A percentile compares a stretch with the other conserved stretches of the same genome.
Conservation (phyloP, 1,140 invertebrate genomes). For the Meloidogyne exigua region DNA sequence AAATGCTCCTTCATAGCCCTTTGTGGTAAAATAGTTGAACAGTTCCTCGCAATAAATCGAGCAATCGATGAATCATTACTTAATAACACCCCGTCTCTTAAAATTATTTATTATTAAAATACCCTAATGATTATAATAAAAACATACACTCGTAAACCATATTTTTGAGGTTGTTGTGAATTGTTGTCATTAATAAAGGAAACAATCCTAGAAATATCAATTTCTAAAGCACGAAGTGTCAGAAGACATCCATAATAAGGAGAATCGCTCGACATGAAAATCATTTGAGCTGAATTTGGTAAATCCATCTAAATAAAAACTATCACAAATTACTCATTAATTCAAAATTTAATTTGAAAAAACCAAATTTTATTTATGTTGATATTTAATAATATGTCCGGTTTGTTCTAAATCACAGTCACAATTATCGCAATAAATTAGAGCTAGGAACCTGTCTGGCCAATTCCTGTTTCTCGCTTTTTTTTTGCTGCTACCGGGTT, state of each 20-base stretch:
- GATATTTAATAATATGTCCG: no score
- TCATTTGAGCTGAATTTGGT: not conserved
- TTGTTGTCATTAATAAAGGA: not conserved
- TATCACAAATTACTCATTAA: not conserved
- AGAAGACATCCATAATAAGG: not conserved
- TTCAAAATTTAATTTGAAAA: no score
- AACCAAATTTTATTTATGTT: no score
- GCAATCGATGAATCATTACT: not conserved
- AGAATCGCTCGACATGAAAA: not conserved
- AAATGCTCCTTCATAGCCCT: not conserved
- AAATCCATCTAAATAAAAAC: not conserved
- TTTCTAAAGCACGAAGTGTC: not conserved
- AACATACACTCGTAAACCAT: not conserved
- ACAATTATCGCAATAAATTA: no score
- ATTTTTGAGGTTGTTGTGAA: not conserved
- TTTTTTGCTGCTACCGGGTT: no score
- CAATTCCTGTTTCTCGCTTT: no score
- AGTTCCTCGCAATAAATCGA: not conserved
- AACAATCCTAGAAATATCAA: not conserved
- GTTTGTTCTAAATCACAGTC: no score
- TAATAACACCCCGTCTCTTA: not conserved
- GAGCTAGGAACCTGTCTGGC: no score
- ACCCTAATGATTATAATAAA: not conserved
- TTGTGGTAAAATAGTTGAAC: not conserved
- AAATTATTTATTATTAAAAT: not conserved